Base-by-base conservation (phyloP, 2,888 invertebrate species). In the Melinaea marsaeus region DNA sequence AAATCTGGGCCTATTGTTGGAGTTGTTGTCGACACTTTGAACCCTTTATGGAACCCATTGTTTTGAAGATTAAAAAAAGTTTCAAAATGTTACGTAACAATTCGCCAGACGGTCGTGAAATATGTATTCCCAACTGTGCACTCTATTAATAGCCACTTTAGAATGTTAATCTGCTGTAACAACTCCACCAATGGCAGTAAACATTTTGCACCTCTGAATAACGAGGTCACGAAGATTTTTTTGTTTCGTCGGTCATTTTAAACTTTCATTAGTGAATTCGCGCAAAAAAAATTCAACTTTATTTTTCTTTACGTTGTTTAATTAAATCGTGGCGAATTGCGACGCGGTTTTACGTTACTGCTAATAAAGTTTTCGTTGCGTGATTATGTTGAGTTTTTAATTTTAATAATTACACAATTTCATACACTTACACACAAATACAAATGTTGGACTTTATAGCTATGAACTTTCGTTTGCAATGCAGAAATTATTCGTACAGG, bases 191-290 rank as follows among this genome's bases (percentile, higher is more conserved):
- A 62, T 65, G 70, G 77, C 75, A 78, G 77, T 74, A 69, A 67
- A 62, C 73, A 81, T 69, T 72, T 86, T 81, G 84, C 78, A 74
- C 75, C 64, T 82, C 78, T 79, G 79, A 81, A 84, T 86, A 88
- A 87, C 85, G 87, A 85, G 87, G 87, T 87, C 87, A 84, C 73
- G 75, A 74, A 72, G 72, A 79, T 83, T 86, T 84, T 84, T 82
- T 81, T 72, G 74, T 81, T 85, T 84, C 80, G 84, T 79, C 80
- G 81, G 85, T 84, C 83, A 84, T 88, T 88, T 88, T 84, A 86
- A 88, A 88, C 83, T 88, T 88, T 88, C 86, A 88, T 88, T 88
- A 87, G 88, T 86, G 88, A 86, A 85, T 86, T 84, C 83, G 75
- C 75, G 76, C 78, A 83, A 76, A 81, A 81, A 81, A 77, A 47